A percentile compares a stretch with the other conserved stretches of the same genome.
Evolutionary conservation across 1,140 invertebrate species (phyloP).

Genomic region (Hylaeus anthracinus): DNA sequence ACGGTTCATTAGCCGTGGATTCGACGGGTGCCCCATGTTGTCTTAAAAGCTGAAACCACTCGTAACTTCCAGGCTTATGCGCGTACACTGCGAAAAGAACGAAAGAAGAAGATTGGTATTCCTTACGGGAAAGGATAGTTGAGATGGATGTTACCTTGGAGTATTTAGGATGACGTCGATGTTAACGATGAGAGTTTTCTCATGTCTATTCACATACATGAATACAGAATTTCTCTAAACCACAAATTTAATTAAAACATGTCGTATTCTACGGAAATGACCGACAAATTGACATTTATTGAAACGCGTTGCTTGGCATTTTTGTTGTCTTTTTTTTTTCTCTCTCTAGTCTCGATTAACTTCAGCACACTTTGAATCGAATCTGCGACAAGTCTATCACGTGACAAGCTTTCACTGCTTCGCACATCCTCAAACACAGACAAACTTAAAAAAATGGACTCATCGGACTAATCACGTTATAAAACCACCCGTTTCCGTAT

Average conservation of each 20-base stretch:
- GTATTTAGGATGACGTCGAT: not conserved
- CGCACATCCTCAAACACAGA: no score
- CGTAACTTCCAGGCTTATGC: not conserved
- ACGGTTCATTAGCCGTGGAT: constrained; percentile 65
- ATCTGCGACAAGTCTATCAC: no score
- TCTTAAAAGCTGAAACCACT: not conserved
- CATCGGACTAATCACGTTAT: no score
- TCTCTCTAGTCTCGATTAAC: not conserved
- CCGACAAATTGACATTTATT: not conserved
- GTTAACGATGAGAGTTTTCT: not conserved
- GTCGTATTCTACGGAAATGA: not conserved
- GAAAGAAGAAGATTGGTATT: no score
- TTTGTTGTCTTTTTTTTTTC: constrained; percentile 10
- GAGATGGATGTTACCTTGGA: not conserved
- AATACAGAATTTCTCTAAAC: constrained; percentile 3
- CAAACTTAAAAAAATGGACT: no score
- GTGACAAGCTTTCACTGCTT: no score
- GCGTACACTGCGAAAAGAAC: not conserved
- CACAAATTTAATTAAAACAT: constrained; percentile 39
- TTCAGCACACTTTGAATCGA: not conserved
- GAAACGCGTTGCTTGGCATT: constrained; percentile 24
- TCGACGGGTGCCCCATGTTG: constrained; percentile 68
- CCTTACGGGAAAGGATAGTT: no score
- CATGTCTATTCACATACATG: not conserved
- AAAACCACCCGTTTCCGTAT: no score